Base-by-base conservation (phyloP, 2,797 vertebrate genomes). In the Smutsia temminckii region DNA sequence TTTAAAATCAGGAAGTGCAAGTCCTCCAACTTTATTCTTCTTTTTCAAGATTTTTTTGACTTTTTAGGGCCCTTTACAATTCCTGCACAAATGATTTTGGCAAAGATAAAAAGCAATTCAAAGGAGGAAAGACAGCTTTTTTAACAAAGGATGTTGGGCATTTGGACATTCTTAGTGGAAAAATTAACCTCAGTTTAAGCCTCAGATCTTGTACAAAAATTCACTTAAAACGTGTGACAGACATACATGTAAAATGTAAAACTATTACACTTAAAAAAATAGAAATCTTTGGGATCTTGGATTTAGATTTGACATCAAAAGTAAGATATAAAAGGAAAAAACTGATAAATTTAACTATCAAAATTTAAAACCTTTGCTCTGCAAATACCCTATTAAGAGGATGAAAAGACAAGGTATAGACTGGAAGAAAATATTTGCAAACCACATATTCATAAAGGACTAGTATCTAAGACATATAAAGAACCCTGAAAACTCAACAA, bases 301-400 rank as follows among this genome's bases (percentile, higher is more conserved):
- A 42, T 78, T 49, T 86, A 84, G 69, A 64, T 21, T 81, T 80
- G 46, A 83, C 16, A 21, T 32, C 40, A 66, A 88, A 40, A 71
- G 25, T 55, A 66, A 85, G 32, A 72, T 21, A 49, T 40, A 66
- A 85, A 49, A 79, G 37, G 66, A 32, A 78, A 84, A 92, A 55
- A 81, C 10, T 53, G 25, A 64, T 64, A 77, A 81, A 85, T 61
- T 46, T 69, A 51, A 91, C 8, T 77, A 29, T 90, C 32, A 72
- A 78, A 87, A 89, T 93, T 59, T 13, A 89, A 89, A 94, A 81
- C 16, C 18, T 74, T 94, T 74, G 32, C 64, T 86, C 18, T 92
- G n/a, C 51, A 92, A 71, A 86, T 29, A 77, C 10, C 71, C 42
- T 81, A 27, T 89, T 86, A 49, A 92, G 42, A 53, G 32, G 27